Conservation (phyloP, 2,888 invertebrate genomes). For the Apoda limacodes region DNA sequence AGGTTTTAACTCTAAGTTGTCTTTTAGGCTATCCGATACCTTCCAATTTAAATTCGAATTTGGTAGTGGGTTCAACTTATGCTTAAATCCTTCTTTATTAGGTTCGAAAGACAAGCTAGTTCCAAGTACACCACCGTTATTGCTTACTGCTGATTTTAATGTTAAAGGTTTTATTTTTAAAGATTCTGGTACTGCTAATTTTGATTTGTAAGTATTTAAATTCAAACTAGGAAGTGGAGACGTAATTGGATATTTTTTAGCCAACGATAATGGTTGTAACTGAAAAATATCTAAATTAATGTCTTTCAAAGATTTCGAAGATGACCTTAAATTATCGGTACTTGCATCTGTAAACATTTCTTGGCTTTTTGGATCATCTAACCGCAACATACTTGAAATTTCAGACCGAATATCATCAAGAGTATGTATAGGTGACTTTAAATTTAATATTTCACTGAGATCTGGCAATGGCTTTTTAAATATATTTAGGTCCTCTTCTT, state of each 20-base stretch:
- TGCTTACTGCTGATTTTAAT: constrained; percentile 27
- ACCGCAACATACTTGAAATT: no score
- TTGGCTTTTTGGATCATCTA: constrained; percentile 3
- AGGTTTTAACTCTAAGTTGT: no score
- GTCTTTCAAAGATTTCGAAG: constrained; percentile 27
- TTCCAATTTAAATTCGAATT: constrained; percentile 6
- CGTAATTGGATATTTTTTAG: constrained; percentile 12
- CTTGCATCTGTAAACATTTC: constrained; percentile 28
- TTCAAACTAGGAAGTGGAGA: constrained; percentile 24
- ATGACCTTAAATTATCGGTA: constrained; percentile 19
- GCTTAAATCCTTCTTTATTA: constrained; percentile 14
- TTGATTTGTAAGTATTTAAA: constrained; percentile 33
- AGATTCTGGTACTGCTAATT: constrained; percentile 30
- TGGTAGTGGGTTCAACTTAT: constrained; percentile 9
- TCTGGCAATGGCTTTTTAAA: constrained; percentile 23
- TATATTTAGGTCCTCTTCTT: not conserved
- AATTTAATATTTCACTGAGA: constrained; percentile 31
- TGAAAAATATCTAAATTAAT: constrained; percentile 31
- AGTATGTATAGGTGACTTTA: no score
- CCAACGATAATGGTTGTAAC: constrained; percentile 23
- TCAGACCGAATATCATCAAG: no score
- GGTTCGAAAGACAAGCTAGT: constrained; percentile 25
- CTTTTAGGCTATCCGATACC: no score
- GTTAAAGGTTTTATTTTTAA: constrained; percentile 32
- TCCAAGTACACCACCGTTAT: constrained; percentile 25